Base-by-base conservation (phyloP, 2,888 invertebrate species). In the Trachelus tabidus region DNA sequence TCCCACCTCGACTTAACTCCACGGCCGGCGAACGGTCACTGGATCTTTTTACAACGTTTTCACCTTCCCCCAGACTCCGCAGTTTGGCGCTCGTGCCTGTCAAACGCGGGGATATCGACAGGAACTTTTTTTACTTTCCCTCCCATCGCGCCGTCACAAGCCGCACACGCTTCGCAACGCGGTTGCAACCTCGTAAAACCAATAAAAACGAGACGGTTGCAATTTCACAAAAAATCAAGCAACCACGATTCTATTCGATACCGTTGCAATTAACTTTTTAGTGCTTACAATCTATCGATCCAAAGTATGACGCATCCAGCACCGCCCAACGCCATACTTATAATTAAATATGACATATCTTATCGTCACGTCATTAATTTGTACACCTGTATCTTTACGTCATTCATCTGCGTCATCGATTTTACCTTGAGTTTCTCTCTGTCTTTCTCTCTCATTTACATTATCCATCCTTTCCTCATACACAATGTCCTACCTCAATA, bases 261-360 rank as follows among this genome's bases (percentile, higher is more conserved):
- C 71, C 34, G 33, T 9, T 71, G 15, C 34, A 37, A 71, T 35
- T 75, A 76, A 79, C 73, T 73, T 76, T 11, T 73, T 73, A 12
- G 68, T n/a, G 12, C 56, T 74, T 23, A 71, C 79, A 69, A 79
- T 79, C 75, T 82, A 83, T 81, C 81, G 83, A 81, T 84, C 76
- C 69, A 79, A 79, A 74, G 75, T 69, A 73, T 79, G 80, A 81
- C 79, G 77, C 79, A 84, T 80, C 15, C 56, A 81, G 71, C 80
- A 80, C 81, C 80, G 80, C 79, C 82, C 80, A 79, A 76, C 78
- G 74, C 79, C 80, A 82, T 78, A 79, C 71, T 81, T 83, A 82
- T 82, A 84, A 80, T 84, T 83, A 79, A 79, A 69, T 75, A 69
- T 84, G 84, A 84, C 76, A 37, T 68, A 40, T 30, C 69, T 68